Base-by-base conservation (phyloP, 2,113 vertebrate genomes). In the Pholis gunnellus region DNA sequence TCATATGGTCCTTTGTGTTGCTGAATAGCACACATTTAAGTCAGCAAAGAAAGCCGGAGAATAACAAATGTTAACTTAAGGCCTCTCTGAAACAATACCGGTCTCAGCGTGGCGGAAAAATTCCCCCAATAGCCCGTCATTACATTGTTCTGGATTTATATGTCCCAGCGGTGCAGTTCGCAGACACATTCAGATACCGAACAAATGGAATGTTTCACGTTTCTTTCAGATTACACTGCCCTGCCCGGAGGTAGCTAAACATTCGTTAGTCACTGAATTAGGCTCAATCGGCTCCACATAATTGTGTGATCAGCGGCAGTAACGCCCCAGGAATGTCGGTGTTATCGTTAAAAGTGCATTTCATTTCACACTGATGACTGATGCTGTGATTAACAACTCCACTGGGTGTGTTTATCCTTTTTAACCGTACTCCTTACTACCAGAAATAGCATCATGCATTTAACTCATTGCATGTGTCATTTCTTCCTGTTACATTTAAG, bases 81-180 rank as follows among this genome's bases (percentile, higher is more conserved):
- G 77, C 69, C 66, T 79, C 61, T 34, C 56, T 73, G 48, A 86
- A 92, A 91, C 88, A 90, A 91, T 88, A 72, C 70, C 34, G 18
- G 65, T 81, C 81, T 87, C 75, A 87, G 75, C 63, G 60, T 17
- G 15, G 61, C 61, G 57, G 60, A 65, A 74, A 70, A 89, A 84
- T 86, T 82, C 59, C 66, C 56, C 72, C 46, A 64, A 54, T n/a
- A 83, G 70, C 44, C 82, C 29, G 54, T 83, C 65, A 89, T 88
- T 90, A 85, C 84, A 42, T 88, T 85, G 85, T 86, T 87, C 57
- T 79, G 52, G 75, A 71, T 87, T 90, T 83, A 83, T 79, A 76
- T 87, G 85, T 82, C 85, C 85, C 88, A 77, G 61, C 3, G 74
- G 84, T 2, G 42, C 59, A 61, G 31, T 74, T 83, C 2, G n/a